These are phyloP conservation scores for Panonychus citri DNA, from an alignment of 1,140 invertebrate genomes.

Conservation along the genomic window DNA sequence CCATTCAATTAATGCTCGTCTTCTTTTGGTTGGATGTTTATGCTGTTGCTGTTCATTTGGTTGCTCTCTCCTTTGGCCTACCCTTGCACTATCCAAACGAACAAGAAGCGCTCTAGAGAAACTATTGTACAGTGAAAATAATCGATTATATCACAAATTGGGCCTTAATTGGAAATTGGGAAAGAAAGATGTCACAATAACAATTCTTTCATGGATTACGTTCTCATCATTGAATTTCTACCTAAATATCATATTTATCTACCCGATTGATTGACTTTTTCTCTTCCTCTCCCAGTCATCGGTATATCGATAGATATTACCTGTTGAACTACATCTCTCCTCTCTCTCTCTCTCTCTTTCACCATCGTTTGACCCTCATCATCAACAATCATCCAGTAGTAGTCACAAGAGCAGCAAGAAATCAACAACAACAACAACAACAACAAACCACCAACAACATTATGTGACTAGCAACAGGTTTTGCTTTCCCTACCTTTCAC, in stretches of 20 bases:
- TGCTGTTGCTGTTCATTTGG: constrained; percentile 13
- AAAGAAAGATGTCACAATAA: constrained; percentile 10
- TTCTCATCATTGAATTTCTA: constrained; percentile 11
- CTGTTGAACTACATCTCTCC: too few species aligned
- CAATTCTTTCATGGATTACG: constrained; percentile 13
- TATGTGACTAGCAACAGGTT: too few species aligned
- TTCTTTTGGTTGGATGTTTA: constrained; percentile 11
- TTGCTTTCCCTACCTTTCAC: too few species aligned
- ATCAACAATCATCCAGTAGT: too few species aligned
- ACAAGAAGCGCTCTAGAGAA: constrained; percentile 9
- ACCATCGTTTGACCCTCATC: too few species aligned
- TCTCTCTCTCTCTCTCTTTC: too few species aligned
- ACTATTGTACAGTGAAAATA: constrained; percentile 10
- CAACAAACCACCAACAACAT: too few species aligned
- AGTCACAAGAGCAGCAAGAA: too few species aligned
- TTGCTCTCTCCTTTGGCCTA: constrained; percentile 12
- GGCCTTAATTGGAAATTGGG: constrained; percentile 11
- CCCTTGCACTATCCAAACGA: constrained; percentile 10
- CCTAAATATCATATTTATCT: constrained; percentile 12
- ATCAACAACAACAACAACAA: too few species aligned
- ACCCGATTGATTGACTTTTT: constrained; percentile 12
- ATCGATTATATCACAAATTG: constrained; percentile 9
- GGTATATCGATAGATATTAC: too few species aligned
- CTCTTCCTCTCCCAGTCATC: too few species aligned
- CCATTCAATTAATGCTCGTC: constrained; percentile 11